Conservation (phyloP, 1,140 invertebrate genomes). For the Apis dorsata region DNA sequence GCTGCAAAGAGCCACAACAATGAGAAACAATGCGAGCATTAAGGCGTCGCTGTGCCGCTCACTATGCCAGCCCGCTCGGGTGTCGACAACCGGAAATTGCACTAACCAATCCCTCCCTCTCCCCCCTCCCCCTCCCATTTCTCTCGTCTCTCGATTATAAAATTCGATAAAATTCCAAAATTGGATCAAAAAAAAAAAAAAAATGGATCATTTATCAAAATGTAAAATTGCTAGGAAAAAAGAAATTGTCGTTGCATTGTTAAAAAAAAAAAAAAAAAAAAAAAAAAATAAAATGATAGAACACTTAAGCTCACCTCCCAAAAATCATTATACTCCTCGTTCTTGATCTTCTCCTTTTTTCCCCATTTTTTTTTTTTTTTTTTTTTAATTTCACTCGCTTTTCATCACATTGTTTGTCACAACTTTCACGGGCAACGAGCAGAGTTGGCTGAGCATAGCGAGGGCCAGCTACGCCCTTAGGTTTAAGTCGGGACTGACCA, state of each 20-base stretch:
- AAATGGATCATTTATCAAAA: too few species aligned
- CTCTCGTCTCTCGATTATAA: neutral
- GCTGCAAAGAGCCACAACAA: slow-evolving; percentile 81
- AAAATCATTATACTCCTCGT: too few species aligned
- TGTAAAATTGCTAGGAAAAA: too few species aligned
- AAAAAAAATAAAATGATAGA: too few species aligned
- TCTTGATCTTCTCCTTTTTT: too few species aligned
- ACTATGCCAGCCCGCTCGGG: slow-evolving; percentile 62
- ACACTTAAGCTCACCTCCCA: too few species aligned
- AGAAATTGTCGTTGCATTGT: too few species aligned
- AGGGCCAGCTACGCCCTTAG: slow-evolving; percentile 73
- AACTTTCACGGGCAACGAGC: slow-evolving; percentile 33
- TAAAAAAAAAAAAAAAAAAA: too few species aligned
- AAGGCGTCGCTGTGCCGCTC: slow-evolving; percentile 68
- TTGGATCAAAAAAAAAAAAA: too few species aligned
- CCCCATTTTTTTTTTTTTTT: neutral
- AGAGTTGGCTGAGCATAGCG: slow-evolving; percentile 66
- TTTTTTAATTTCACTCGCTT: too few species aligned
- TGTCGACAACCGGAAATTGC: neutral
- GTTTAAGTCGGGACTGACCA: slow-evolving; percentile 81
- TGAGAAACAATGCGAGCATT: slow-evolving; percentile 81
- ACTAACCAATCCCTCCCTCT: too few species aligned
- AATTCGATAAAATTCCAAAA: neutral
- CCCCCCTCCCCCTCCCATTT: neutral
- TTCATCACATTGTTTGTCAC: neutral